Evolutionary conservation across 2,797 vertebrate species (phyloP), one percentile per base, ranked within the genome.

Genomic region (Gymnothorax javanicus): DNA sequence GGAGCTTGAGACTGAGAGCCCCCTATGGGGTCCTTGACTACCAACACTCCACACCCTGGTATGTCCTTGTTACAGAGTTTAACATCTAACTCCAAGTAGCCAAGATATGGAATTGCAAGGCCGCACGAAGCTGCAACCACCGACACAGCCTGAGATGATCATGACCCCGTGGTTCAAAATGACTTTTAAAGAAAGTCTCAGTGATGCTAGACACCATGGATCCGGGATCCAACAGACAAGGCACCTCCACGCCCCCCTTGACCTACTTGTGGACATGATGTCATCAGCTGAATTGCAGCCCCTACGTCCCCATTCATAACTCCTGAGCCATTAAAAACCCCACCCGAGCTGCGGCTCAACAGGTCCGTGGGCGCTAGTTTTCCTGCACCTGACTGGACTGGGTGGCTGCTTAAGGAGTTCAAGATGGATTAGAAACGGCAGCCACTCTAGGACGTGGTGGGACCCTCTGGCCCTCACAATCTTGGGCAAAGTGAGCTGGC

Each of bases 51-150:
- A 81, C 85, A 87, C 0, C 7, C 2, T 0, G 87, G 33, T 0
- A 91, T 23, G 0, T 43, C 1, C 6, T 88, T 91, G 0, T 86
- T 86, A 87, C 87, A 88, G 0, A 92, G 82, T 3, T 73, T 0
- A 0, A 91, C 52, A 2, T 90, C 83, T 0, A 90, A 7, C 33
- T 89, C 90, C 0, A 89, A 2, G 13, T 90, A 91, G 0, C 88
- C 87, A 0, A 91, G 15, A 75, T 89, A 90, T 0, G 6, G 88
- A 3, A 62, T 62, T 1, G 60, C 60, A 3, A 62, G 15, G 60
- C 60, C 1, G 60, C 60, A 2, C 15, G 62, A 0, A 92, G 57
- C 67, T 89, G 58, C 1, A 90, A 6, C 83, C 89, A 92, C 0
- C 88, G 67, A 11, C 89, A 91, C 0, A 81, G 27, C 0, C 54